phyloP scores from a whole-genome alignment of 2,888 invertebrate genomes.

The Argynnis bischoffii region DNA sequence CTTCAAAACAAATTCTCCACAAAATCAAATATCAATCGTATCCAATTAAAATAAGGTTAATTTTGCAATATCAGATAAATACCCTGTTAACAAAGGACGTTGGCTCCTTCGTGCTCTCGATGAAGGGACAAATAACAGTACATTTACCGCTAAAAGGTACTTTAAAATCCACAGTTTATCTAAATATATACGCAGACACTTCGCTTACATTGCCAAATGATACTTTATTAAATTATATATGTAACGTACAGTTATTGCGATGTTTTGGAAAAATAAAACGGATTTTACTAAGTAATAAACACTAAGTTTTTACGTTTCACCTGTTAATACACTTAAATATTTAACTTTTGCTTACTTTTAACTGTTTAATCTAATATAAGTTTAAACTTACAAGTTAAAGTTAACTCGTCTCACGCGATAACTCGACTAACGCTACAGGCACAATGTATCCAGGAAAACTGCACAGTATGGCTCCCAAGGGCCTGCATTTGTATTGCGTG shows the following conservation, averaged over 20 bases:
- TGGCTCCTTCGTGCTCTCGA: constrained; percentile 49
- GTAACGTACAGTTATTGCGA: too few species aligned
- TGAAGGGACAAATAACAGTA: constrained; percentile 74
- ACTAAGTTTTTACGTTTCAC: neutral
- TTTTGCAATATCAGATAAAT: constrained; percentile 2
- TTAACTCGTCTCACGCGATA: neutral
- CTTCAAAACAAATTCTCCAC: neutral
- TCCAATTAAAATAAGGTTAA: neutral
- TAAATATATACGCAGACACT: neutral
- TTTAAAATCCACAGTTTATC: constrained; percentile 17
- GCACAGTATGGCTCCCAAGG: constrained; percentile 50
- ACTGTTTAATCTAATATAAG: constrained; percentile 1
- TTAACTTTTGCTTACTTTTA: neutral
- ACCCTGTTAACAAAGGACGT: constrained; percentile 6
- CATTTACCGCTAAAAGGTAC: constrained; percentile 56
- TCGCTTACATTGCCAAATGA: too few species aligned
- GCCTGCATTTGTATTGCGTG: constrained; percentile 63
- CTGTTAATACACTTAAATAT: neutral
- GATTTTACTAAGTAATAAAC: too few species aligned
- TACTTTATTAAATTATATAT: neutral
- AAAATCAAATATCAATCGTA: constrained; percentile 11
- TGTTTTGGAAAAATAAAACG: too few species aligned
- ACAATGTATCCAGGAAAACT: constrained; percentile 66
- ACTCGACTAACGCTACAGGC: constrained; percentile 56
- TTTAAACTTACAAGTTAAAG: constrained; percentile 10